Evolutionary conservation across 2,113 vertebrate genomes (phyloP), one percentile per base, ranked within the genome.

Genomic region (Todiramphus saurophagus): DNA sequence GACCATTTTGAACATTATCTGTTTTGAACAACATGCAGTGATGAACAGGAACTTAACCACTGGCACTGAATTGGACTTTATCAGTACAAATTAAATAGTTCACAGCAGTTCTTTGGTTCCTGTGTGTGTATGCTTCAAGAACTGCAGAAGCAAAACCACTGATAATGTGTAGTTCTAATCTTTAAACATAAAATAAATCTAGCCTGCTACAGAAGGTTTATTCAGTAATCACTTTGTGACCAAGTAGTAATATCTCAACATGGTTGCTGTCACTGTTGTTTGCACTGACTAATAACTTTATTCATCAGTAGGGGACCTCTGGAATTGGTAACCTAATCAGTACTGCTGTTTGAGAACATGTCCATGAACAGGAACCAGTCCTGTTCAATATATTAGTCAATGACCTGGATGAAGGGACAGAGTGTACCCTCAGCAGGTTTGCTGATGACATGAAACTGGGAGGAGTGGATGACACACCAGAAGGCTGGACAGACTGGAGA

Each of bases 51-150:
- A 46, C 33, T 89, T 56, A 78, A 68, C 76, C 77, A 50, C 68
- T 81, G 59, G 85, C 63, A 51, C 55, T 43, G 55, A 76, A 58
- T 2, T 83, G 79, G 64, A 46, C 51, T 92, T 83, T 37, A 90
- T 90, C 91, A 62, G 59, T 87, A 30, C 43, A 67, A n/a, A 82
- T 92, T 82, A 95, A 94, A 78, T 75, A 90, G 63, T 92, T 87
- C 77, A 83, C 62, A 94, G 85, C 89, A 94, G 82, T 74, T 83
- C 60, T 59, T 68, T 44, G 31, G 39, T 58, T 63, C 60, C 70
- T 55, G 6, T 48, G 48, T 43, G 33, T 10, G 0, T 50, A 7
- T 23, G 35, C 50, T 55, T 28, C 46, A 60, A 80, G 56, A 62
- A 46, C 77, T 69, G 55, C 23, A 63, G 66, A 78, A 83, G 43